phyloP scores from a whole-genome alignment of 1,140 invertebrate genomes.

The Drusus annulatus region DNA sequence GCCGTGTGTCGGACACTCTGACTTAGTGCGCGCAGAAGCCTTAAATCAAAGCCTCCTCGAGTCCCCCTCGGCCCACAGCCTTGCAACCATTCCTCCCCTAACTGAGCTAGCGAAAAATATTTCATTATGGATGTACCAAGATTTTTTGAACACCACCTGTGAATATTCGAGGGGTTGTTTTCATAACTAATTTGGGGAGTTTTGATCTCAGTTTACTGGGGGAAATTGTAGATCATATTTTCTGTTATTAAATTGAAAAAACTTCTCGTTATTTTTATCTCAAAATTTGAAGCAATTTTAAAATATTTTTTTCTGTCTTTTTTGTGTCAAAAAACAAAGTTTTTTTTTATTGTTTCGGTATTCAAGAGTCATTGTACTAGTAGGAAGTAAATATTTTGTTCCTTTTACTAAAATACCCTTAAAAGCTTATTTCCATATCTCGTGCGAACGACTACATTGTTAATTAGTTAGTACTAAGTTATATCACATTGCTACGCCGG shows the following conservation, averaged over 20 bases:
- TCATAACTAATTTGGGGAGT: slow-evolving; percentile 9
- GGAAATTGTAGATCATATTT: slow-evolving; percentile 9
- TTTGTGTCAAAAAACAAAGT: too few species aligned
- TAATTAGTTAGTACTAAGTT: too few species aligned
- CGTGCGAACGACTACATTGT: too few species aligned
- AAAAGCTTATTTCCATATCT: too few species aligned
- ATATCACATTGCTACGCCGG: too few species aligned
- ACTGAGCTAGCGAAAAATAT: slow-evolving; percentile 46
- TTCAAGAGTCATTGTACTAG: too few species aligned
- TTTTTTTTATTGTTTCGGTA: too few species aligned
- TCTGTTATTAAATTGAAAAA: neutral
- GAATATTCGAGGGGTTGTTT: slow-evolving; percentile 26
- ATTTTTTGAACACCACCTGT: slow-evolving; percentile 34
- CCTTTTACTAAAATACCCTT: too few species aligned
- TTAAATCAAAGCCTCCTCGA: slow-evolving; percentile 54
- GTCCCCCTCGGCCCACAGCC: neutral
- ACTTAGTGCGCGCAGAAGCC: slow-evolving; percentile 49
- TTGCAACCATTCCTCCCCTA: slow-evolving; percentile 2
- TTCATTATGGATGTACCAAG: slow-evolving; percentile 51
- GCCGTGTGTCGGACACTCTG: slow-evolving; percentile 48
- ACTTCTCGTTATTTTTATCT: neutral
- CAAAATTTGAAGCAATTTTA: neutral
- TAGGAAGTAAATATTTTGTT: too few species aligned
- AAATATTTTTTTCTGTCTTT: neutral
- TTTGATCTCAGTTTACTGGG: slow-evolving; percentile 23